Evolutionary conservation across 1,140 invertebrate species (phyloP), one percentile per base, ranked within the genome.

Genomic region (Aphaenogaster floridana): DNA sequence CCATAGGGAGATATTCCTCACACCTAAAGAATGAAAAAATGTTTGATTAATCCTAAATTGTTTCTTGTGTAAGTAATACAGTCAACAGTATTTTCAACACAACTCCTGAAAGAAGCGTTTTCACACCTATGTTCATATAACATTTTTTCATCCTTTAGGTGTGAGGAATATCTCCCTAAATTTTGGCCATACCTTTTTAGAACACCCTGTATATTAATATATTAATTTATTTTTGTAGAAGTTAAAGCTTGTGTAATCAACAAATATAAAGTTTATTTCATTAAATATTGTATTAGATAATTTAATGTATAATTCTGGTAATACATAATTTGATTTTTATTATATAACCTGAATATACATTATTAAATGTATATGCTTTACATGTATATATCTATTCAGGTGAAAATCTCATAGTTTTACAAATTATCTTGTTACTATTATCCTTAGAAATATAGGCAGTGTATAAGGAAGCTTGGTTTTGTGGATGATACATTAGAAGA

Each of bases 401-500:
- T 1, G 13, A 17, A 3, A 34, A 7, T 9, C 15, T 36, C 6
- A 6, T 8, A 28, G 3, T 36, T n/a, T 34, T 64, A 45, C 15
- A 34, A 34, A 66, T 34, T 6, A 13, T 52, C 3, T 72, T n/a
- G 9, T 7, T 54, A 54, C 2, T 77, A 13, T 28, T 34, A 59
- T 15, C n/a, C 3, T 34, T 17, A 85, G 81, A 85, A 54, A 39
- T 77, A n/a, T 52, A 5, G 3, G 13, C 2, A 64, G 2, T 52
- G 0, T 63, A 48, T 52, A n/a, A 48, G 4, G n/a, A 77, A 64
- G 2, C 17, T 85, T 0, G 2, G 5, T 36, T 2, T 15, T 5
- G 17, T 77, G 45, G 71, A 85, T 21, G 45, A 85, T 48, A 84
- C 80, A 21, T 48, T 84, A 1, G 39, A 76, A 85, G 3, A 48